These are phyloP conservation scores for Colletes latitarsis DNA, from an alignment of 1,140 invertebrate genomes.

Conservation along the genomic window DNA sequence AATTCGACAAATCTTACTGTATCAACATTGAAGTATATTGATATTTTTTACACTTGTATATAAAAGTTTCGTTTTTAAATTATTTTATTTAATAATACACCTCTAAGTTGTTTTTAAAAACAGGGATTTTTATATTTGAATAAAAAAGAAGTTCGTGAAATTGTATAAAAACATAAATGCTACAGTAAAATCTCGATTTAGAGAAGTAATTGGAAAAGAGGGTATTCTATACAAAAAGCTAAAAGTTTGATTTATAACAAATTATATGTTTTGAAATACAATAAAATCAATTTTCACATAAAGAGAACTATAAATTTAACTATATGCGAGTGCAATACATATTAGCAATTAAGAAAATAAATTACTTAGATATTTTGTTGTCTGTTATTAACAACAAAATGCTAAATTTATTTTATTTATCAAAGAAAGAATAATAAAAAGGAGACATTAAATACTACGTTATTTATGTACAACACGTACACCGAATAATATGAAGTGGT, in stretches of 20 bases:
- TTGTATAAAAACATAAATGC: neutral
- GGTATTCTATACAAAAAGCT: no score
- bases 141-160: neutral
- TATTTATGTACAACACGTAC: neutral
- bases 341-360: no score
- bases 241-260: no score
- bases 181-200: no score
- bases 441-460: neutral
- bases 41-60: neutral
- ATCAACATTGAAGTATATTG: slow-evolving; percentile 1
- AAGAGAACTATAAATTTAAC: no score
- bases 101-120: neutral
- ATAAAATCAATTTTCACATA: no score
- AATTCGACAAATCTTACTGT: slow-evolving; percentile 19
- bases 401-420: no score
- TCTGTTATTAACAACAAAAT: no score
- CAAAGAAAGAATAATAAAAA: neutral
- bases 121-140: neutral
- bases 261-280: no score
- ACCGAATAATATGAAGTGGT: neutral
- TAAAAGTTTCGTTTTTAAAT: neutral
- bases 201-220: no score
- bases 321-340: no score
- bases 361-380: no score
- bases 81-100: neutral